phyloP scores from a whole-genome alignment of 1,140 invertebrate genomes.

The Pogonus chalceus region DNA sequence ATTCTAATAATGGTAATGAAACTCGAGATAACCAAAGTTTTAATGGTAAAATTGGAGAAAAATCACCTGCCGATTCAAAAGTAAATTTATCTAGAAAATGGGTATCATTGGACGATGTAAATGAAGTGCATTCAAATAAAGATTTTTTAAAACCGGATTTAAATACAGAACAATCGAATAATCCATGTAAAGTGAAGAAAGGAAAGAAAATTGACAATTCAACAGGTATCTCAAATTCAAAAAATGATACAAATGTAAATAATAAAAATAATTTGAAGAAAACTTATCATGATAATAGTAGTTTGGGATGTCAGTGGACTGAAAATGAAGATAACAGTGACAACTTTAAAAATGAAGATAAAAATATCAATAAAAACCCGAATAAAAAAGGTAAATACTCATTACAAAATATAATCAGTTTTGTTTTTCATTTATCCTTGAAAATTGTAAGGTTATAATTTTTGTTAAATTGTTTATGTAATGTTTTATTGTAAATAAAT shows the following conservation, averaged over 20 bases:
- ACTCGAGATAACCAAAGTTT: slow-evolving; percentile 22
- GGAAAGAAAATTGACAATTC: slow-evolving; percentile 39
- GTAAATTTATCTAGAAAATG: slow-evolving; percentile 43
- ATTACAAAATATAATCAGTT: too few relatives aligned
- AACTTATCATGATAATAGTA: slow-evolving; percentile 10
- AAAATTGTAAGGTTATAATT: too few relatives aligned
- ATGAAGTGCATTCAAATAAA: slow-evolving; percentile 31
- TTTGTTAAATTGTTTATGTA: too few relatives aligned
- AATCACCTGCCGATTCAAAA: slow-evolving; percentile 14
- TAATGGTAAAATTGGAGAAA: slow-evolving; percentile 13
- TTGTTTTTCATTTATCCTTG: too few relatives aligned
- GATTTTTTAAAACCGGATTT: slow-evolving; percentile 26
- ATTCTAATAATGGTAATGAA: slow-evolving; percentile 30
- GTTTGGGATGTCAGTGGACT: background rate
- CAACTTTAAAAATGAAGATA: background rate
- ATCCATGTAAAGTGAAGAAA: slow-evolving; percentile 33
- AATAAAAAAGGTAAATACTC: background rate
- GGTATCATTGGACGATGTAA: slow-evolving; percentile 46
- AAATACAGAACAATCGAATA: slow-evolving; percentile 22
- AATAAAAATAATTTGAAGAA: slow-evolving; percentile 34
- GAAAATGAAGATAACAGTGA: background rate
- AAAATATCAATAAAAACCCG: slow-evolving; percentile 1
- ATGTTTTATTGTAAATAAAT: too few relatives aligned
- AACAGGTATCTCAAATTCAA: slow-evolving; percentile 31
- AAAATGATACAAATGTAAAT: slow-evolving; percentile 39